These are phyloP conservation scores for Lepidochrysops patricia DNA, from an alignment of 2,888 invertebrate species.

Conservation along the genomic window DNA sequence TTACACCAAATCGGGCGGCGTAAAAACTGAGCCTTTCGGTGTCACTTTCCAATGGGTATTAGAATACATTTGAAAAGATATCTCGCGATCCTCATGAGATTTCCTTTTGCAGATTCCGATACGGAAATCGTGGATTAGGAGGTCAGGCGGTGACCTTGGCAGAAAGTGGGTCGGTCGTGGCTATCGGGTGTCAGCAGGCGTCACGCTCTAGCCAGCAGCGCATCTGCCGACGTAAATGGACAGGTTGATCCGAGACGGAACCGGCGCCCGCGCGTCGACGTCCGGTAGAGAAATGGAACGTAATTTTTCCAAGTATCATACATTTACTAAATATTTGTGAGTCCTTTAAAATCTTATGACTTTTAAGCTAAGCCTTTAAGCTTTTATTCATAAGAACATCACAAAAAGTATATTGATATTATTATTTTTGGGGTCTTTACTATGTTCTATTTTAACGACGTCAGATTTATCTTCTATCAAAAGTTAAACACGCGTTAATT, in stretches of 20 bases:
- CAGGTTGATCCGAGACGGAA: slow-evolving; percentile 10
- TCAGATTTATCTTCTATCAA: not conserved
- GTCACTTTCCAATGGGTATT: slow-evolving; percentile 5
- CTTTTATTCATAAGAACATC: not conserved
- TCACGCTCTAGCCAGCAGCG: slow-evolving; percentile 53
- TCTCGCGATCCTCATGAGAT: slow-evolving; percentile 12
- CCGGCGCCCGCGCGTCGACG: not conserved
- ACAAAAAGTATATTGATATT: too few relatives aligned
- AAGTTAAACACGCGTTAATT: not conserved
- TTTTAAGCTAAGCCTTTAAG: not conserved
- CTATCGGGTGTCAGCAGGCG: slow-evolving; percentile 65
- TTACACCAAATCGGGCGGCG: not conserved
- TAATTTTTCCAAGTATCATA: not conserved
- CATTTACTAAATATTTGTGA: not conserved
- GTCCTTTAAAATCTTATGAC: too few relatives aligned
- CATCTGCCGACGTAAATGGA: slow-evolving; percentile 18
- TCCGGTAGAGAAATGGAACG: not conserved
- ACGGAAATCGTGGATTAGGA: slow-evolving; percentile 50
- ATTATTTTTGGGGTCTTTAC: not conserved
- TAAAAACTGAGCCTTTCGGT: not conserved
- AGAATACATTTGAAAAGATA: not conserved
- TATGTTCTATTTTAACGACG: not conserved
- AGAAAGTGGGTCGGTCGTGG: slow-evolving; percentile 69
- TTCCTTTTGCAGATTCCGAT: slow-evolving; percentile 20
- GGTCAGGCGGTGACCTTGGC: slow-evolving; percentile 69